Conservation (phyloP, 2,113 vertebrate genomes). For the Rattus rattus region DNA sequence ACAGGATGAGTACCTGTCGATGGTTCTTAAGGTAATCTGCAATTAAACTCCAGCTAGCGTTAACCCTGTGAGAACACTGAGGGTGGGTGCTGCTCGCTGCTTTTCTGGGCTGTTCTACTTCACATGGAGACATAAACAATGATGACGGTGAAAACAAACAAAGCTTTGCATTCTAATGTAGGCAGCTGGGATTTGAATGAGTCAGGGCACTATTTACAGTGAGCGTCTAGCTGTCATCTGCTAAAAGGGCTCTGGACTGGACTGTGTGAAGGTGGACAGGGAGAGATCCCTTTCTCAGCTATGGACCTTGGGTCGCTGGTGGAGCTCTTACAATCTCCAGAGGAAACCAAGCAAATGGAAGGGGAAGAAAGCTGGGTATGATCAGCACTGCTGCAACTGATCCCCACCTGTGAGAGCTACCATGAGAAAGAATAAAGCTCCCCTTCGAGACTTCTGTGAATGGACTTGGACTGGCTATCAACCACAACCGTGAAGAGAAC, state of each 20-base stretch:
- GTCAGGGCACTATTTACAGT: background rate
- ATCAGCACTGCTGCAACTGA: background rate
- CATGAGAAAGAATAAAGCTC: background rate
- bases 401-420: background rate
- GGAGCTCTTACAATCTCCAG: background rate
- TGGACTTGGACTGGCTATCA: background rate
- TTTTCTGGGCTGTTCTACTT: background rate
- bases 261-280: background rate
- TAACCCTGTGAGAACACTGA: background rate
- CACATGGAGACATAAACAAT: background rate
- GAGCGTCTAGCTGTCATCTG: slow-evolving; percentile 14
- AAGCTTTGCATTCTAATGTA: background rate
- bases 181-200: background rate
- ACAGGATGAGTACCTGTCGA: slow-evolving; percentile 61
- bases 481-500: slow-evolving; percentile 34
- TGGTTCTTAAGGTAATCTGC: slow-evolving; percentile 70
- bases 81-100: background rate
- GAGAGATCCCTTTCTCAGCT: background rate
- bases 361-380: background rate
- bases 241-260: background rate
- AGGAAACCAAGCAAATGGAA: background rate
- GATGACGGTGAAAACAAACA: background rate
- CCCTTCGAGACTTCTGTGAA: background rate
- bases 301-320: background rate
- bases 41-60: slow-evolving; percentile 65